Conservation (phyloP, 2,888 invertebrate species). For the Augochlorella aurata region DNA sequence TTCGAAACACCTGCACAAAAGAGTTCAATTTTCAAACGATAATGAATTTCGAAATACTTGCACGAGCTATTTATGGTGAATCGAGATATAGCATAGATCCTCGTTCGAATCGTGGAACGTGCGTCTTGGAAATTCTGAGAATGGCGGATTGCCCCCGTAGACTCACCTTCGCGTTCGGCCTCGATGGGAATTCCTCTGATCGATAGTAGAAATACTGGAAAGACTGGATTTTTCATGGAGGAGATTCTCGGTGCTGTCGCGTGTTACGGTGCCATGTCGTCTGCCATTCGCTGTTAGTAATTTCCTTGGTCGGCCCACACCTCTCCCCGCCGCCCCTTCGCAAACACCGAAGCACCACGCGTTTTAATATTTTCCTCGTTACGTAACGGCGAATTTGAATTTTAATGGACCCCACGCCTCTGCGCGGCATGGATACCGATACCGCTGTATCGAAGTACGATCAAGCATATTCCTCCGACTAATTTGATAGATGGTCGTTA, state of each 20-base stretch:
- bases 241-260: slow-evolving; percentile 35
- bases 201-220: slow-evolving; percentile 66
- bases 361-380: slow-evolving; percentile 52
- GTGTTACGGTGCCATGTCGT: slow-evolving; percentile 50
- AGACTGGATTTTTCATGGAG: slow-evolving; percentile 64
- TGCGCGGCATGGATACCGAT: slow-evolving; percentile 30
- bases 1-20: background rate
- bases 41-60: background rate
- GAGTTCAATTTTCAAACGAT: background rate
- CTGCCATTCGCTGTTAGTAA: slow-evolving; percentile 43
- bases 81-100: background rate
- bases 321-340: background rate
- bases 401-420: slow-evolving; percentile 50
- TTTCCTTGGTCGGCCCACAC: slow-evolving; percentile 46
- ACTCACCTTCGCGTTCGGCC: slow-evolving; percentile 50
- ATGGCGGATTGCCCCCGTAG: slow-evolving; percentile 48
- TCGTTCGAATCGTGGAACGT: slow-evolving; percentile 10
- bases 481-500: slow-evolving; percentile 50
- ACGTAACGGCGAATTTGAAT: slow-evolving; percentile 57
- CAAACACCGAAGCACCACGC: slow-evolving; percentile 19
- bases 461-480: slow-evolving; percentile 37
- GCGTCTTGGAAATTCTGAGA: slow-evolving; percentile 38
- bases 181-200: slow-evolving; percentile 41
- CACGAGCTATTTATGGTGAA: background rate
- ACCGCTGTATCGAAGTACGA: slow-evolving; percentile 26